These are phyloP conservation scores for Lithophane socia DNA, from an alignment of 2,888 invertebrate species.

Conservation along the genomic window DNA sequence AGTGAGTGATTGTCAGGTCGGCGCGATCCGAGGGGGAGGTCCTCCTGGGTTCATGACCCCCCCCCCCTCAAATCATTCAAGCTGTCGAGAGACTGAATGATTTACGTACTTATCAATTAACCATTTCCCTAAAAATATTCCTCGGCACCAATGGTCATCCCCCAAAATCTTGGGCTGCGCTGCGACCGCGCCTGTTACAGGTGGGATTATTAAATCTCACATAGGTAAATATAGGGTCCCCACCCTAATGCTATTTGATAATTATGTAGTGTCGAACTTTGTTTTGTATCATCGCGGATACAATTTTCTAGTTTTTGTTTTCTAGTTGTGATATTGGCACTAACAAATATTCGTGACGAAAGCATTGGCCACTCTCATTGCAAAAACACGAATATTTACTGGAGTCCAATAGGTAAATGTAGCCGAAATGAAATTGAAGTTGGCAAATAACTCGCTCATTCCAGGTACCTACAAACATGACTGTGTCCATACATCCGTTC, in stretches of 20 bases:
- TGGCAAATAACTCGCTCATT: constrained; percentile 27
- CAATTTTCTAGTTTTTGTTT: neutral
- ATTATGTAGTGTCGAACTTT: neutral
- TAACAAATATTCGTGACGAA: neutral
- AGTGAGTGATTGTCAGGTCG: neutral
- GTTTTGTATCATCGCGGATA: neutral
- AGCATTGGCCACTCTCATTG: neutral
- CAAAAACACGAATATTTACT: constrained; percentile 6
- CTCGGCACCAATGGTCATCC: too few species aligned
- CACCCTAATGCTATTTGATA: neutral
- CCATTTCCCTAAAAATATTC: too few species aligned
- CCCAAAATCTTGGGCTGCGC: too few species aligned
- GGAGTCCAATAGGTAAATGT: constrained; percentile 3
- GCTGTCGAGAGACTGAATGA: too few species aligned
- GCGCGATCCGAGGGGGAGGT: too few species aligned
- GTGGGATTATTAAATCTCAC: neutral
- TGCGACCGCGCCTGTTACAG: too few species aligned
- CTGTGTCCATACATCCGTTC: constrained; percentile 62
- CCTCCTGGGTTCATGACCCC: too few species aligned
- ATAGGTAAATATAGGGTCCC: too few species aligned
- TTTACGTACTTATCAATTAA: too few species aligned
- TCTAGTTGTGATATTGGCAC: neutral
- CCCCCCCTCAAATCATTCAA: too few species aligned
- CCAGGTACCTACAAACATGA: constrained; percentile 30
- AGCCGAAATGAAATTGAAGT: constrained; percentile 9